Conservation (phyloP, 2,113 vertebrate species). For the Callionymus lyra region DNA sequence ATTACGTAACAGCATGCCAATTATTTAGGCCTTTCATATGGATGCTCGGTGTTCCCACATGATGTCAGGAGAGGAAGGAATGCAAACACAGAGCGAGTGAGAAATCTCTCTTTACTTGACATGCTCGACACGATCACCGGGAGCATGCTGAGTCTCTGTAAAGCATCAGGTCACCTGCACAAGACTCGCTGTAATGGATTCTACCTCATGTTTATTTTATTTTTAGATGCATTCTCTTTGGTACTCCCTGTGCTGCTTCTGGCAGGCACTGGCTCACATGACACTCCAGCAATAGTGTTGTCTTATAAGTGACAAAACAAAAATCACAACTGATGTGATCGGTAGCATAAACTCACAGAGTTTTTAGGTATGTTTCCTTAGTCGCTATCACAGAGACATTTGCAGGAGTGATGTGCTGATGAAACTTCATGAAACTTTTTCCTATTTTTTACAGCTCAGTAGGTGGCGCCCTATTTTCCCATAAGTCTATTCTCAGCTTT, state of each 20-base stretch:
- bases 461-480: too few relatives aligned
- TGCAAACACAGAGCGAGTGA: slow-evolving; percentile 5
- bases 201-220: slow-evolving; percentile 14
- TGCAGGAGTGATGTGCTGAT: too few relatives aligned
- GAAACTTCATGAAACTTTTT: too few relatives aligned
- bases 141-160: not conserved
- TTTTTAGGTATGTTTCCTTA: too few relatives aligned
- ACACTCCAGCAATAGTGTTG: slow-evolving; percentile 30
- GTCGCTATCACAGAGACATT: too few relatives aligned
- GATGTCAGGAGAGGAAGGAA: slow-evolving; percentile 12
- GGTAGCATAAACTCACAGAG: too few relatives aligned
- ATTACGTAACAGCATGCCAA: slow-evolving; percentile 43
- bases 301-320: slow-evolving; percentile 45
- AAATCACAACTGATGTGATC: too few relatives aligned
- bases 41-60: slow-evolving; percentile 36
- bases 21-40: slow-evolving; percentile 45
- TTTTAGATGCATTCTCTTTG: slow-evolving; percentile 14
- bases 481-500: too few relatives aligned
- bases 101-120: slow-evolving; percentile 7
- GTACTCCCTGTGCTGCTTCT: slow-evolving; percentile 3
- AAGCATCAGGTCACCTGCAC: slow-evolving; percentile 17
- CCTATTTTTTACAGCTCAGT: too few relatives aligned
- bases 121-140: slow-evolving; percentile 20
- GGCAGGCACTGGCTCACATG: slow-evolving; percentile 16
- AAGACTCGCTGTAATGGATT: slow-evolving; percentile 9